Evolutionary conservation across 1,140 invertebrate species (phyloP).

Genomic region (Calephelis nemesis): DNA sequence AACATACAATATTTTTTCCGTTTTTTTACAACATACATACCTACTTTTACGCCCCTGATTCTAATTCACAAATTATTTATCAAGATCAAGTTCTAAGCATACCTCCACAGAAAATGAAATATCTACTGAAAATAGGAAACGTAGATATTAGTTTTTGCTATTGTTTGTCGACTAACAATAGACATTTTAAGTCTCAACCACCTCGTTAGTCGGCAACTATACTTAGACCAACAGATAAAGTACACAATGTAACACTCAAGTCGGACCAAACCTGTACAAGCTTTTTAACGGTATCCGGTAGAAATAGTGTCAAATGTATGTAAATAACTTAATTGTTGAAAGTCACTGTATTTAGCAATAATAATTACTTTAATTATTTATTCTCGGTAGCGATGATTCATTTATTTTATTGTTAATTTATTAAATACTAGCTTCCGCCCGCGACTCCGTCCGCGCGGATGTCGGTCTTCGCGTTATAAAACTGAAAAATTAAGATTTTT

Average conservation of each 20-base stretch:
- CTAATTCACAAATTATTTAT: not conserved
- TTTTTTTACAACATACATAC: too few relatives aligned
- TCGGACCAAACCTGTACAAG: not conserved
- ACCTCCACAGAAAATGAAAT: not conserved
- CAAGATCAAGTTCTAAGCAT: not conserved
- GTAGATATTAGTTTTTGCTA: conserved; percentile 30
- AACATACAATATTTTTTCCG: too few relatives aligned
- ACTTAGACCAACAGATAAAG: conserved; percentile 22
- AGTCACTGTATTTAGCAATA: not conserved
- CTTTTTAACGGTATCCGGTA: conserved; percentile 2
- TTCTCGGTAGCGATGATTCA: not conserved
- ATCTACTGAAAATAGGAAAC: not conserved
- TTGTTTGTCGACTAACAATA: conserved; percentile 49
- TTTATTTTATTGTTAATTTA: too few relatives aligned
- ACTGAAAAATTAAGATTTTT: too few relatives aligned
- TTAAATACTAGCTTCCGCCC: too few relatives aligned
- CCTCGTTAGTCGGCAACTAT: conserved; percentile 44
- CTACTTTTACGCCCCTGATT: too few relatives aligned
- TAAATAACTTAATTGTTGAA: not conserved
- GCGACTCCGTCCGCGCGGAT: too few relatives aligned
- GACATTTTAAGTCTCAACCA: conserved; percentile 37
- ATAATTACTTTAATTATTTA: not conserved
- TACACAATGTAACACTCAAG: conserved; percentile 18
- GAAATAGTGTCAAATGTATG: conserved; percentile 9
- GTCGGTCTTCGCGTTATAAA: too few relatives aligned